Evolutionary conservation across 2,888 invertebrate species (phyloP), one percentile per base, ranked within the genome.

Genomic region (Archaeoteleia sp.): DNA sequence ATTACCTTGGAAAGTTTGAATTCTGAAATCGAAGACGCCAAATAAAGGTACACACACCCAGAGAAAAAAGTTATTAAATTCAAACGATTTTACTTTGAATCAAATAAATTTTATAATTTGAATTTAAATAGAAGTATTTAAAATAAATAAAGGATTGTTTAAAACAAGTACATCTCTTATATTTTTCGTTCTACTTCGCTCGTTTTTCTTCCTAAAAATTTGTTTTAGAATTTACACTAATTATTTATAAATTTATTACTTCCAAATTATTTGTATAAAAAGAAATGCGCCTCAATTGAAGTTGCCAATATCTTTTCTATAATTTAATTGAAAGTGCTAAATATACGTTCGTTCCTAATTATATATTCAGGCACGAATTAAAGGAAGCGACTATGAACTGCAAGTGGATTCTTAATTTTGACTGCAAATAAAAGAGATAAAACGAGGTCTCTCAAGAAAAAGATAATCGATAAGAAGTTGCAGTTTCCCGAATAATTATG

Each of bases 381-480:
- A 78, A 78, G 72, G 66, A 71, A 69, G 74, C 72, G 67, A 74
- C 74, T 71, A 71, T 76, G 75, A 77, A 72, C 48, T 43, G 40
- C 63, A 70, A 73, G 68, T 67, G 61, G 46, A 49, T 65, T 58
- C 57, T 66, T 57, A 75, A 77, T 74, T 77, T 73, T 65, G 63
- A 53, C 70, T 69, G 62, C 74, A 73, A 80, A 75, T 74, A 75
- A 70, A 78, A 78, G 76, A 78, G 74, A 72, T 23, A 9, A 13
- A 40, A 42, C 42, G 34, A 43, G 55, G 35, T 58, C 34, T 57
- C 63, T 39, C 39, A 25, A 34, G 17, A 45, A 63, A 74, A 74
- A 39, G 46, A 45, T 57, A 57, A 57, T 57, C 57, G 40, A 57
- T 46, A 46, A 30, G 57, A 46, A 57, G 46, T 40, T 46, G 39